phyloP scores from a whole-genome alignment of 2,888 invertebrate species.

The Agriopis aurantiaria region DNA sequence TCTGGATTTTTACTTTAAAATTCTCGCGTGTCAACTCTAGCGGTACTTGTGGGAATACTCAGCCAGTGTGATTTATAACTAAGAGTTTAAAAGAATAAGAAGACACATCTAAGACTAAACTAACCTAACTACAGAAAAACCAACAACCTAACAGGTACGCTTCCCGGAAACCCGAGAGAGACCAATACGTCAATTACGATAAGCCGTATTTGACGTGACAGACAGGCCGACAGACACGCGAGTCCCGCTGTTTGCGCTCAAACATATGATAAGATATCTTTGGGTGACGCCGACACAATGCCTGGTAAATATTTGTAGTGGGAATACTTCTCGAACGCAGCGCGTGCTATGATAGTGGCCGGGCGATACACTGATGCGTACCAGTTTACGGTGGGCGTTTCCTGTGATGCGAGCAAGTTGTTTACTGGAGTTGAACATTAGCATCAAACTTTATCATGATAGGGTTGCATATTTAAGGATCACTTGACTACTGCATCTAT shows the following conservation, averaged over 20 bases:
- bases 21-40: too few species aligned
- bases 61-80: not conserved
- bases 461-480: too few species aligned
- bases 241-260: slow-evolving; percentile 81
- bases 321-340: slow-evolving; percentile 79
- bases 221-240: slow-evolving; percentile 79
- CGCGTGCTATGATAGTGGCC: slow-evolving; percentile 67
- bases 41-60: too few species aligned
- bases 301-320: slow-evolving; percentile 78
- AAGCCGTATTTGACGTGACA: slow-evolving; percentile 69
- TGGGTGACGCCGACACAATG: slow-evolving; percentile 82
- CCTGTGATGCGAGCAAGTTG: too few species aligned
- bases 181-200: slow-evolving; percentile 77
- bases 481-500: too few species aligned
- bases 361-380: slow-evolving; percentile 62
- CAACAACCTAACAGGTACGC: slow-evolving; percentile 54
- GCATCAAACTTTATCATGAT: too few species aligned
- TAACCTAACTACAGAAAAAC: slow-evolving; percentile 24
- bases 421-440: too few species aligned
- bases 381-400: too few species aligned
- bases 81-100: not conserved
- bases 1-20: too few species aligned
- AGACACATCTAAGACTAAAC: slow-evolving; percentile 26
- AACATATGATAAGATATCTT: slow-evolving; percentile 85
- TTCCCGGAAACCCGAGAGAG: slow-evolving; percentile 70